phyloP scores from a whole-genome alignment of 2,797 vertebrate species.

The Acrocephalus scirpaceus region DNA sequence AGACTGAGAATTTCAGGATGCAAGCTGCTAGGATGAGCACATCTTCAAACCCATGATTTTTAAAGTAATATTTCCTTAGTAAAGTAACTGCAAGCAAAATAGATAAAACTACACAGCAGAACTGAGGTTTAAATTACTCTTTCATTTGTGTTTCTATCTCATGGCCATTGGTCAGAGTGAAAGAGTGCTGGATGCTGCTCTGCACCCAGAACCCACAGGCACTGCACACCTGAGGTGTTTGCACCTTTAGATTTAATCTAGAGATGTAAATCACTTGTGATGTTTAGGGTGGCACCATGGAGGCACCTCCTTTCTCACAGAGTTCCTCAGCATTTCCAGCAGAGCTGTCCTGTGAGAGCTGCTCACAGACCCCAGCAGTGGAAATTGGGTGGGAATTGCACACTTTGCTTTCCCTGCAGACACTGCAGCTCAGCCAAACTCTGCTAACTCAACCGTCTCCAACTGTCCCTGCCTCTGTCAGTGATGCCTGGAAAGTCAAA shows the following conservation, averaged over 20 bases:
- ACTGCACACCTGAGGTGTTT: background rate
- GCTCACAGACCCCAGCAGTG: background rate
- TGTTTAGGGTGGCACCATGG: background rate
- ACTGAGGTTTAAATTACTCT: background rate
- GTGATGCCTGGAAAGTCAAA: slow-evolving; percentile 8
- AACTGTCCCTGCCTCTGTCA: background rate
- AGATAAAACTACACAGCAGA: background rate
- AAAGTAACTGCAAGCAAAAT: background rate
- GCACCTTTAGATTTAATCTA: background rate
- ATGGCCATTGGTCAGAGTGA: background rate
- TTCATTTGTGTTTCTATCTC: background rate
- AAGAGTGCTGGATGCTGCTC: background rate
- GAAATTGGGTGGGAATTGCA: background rate
- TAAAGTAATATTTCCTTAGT: background rate
- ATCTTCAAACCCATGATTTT: background rate
- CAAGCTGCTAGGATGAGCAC: background rate
- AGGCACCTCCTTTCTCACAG: background rate
- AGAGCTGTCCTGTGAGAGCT: background rate
- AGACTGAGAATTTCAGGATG: slow-evolving; percentile 3
- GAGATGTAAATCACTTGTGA: background rate
- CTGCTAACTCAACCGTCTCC: background rate
- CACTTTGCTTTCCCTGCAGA: background rate
- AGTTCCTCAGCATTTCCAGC: background rate
- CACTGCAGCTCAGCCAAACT: background rate
- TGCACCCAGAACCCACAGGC: background rate